Base-by-base conservation (phyloP, 2,888 invertebrate species). In the Chloroclystis v-ata region DNA sequence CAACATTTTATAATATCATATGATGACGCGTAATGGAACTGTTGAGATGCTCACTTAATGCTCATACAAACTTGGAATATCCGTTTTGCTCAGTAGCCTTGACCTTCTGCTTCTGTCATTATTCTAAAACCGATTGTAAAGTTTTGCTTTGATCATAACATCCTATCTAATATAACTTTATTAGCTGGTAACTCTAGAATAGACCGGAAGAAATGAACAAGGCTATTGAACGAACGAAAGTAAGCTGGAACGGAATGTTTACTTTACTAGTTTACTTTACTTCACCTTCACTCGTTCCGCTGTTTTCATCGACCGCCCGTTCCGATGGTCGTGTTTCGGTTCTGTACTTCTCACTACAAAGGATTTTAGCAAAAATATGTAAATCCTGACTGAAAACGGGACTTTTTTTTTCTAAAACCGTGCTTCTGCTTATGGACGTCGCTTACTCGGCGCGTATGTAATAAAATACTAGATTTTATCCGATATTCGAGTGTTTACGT, bases 401-500 rank as follows among this genome's bases (percentile, higher is more conserved):
- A 40, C 56, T 55, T 46, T 56, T 63, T 61, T 41, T 53, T 51
- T 43, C 50, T 38, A 46, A 57, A 55, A 58, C 51, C 28, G 47
- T 49, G 32, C 11, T 37, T 41, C 43, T 52, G 37, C 30, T 43
- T 24, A 37, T 10, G 43, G 47, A 57, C 37, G 52, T 43, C 50
- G 44, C 10, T 42, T 42, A 44, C 24, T n/a, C 47, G 50, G 43
- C 46, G 43, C 30, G 20, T 25, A 47, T 53, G 47, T 43, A 55
- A 44, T 41, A 28, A 43, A 44, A 38, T 26, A 39, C 10, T 32
- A 30, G 37, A 58, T 65, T 54, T 53, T 54, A 64, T 75, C 71
- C 72, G 74, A 75, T 66, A 58, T 60, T 67, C 59, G 55, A 58
- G 70, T 79, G 82, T 84, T 82, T 83, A 79, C 79, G 78, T 84